Evolutionary conservation across 2,888 invertebrate genomes (phyloP), one percentile per base, ranked within the genome.

Genomic region (Ctena decussata): DNA sequence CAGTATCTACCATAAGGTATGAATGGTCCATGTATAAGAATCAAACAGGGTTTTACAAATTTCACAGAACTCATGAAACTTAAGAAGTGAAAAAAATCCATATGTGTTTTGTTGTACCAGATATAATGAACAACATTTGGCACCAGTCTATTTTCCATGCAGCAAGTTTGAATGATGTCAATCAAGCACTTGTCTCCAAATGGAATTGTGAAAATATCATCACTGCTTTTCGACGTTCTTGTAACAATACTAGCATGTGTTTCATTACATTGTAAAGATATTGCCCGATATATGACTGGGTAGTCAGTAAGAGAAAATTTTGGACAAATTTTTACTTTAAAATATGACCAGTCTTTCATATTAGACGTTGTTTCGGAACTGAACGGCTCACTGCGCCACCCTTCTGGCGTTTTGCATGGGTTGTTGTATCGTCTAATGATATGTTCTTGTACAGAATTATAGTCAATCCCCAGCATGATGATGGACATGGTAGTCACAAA

Each of bases 1-100:
- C 92, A 92, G 80, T 90, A 90, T 30, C 79, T 82, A 5, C 92
- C 92, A 6, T 57, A 75, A 3, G 92, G 92, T 12, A 89, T 71
- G n/a, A 39, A 60, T 30, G 86, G 75, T 0, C 89, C 90, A 70
- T 92, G 92, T 44, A 92, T 83, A 1, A 92, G 35, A 57, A 91
- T 77, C 24, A 89, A 79, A 73, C 92, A 92, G 0, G 92, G 92
- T 41, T 87, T 77, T 32, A 91, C 74, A 49, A 88, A 88, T 46
- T 88, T 69, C 30, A 82, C 70, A 35, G 79, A 86, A 77, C 91
- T 91, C 77, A 91, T 87, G n/a, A 91, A 83, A 73, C 89, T 90
- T 0, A 91, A 72, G 44, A 89, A 88, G 5, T 83, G 77, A 44
- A 85, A 82, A 12, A 88, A 79, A 11, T 87, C 87, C 24, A 91